These are phyloP conservation scores for Shargacucullia verbasci DNA, from an alignment of 2,888 invertebrate genomes.

Conservation along the genomic window DNA sequence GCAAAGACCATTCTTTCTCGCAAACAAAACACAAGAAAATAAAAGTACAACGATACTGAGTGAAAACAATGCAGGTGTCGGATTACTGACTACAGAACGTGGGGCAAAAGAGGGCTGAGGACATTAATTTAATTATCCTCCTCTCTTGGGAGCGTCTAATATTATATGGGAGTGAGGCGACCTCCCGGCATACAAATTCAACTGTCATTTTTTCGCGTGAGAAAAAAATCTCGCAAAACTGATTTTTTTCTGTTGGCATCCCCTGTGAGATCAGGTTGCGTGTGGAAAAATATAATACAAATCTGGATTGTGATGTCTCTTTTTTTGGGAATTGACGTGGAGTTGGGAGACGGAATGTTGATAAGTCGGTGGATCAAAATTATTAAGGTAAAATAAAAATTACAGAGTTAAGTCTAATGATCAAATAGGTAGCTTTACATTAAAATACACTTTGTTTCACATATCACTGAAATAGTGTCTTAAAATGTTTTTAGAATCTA, in stretches of 20 bases:
- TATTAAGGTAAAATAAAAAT: too few relatives aligned
- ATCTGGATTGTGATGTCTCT: constrained; percentile 73
- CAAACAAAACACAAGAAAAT: constrained; percentile 63
- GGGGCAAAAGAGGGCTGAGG: constrained; percentile 81
- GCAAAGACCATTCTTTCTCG: constrained; percentile 33
- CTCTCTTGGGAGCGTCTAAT: constrained; percentile 85
- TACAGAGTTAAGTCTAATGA: neutral
- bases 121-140: constrained; percentile 87
- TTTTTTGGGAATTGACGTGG: constrained; percentile 50
- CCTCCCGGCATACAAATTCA: constrained; percentile 80
- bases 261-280: constrained; percentile 84
- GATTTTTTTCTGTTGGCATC: constrained; percentile 79
- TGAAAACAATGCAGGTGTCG: constrained; percentile 87
- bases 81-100: constrained; percentile 81
- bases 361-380: constrained; percentile 4
- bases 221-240: constrained; percentile 86
- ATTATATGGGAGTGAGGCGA: constrained; percentile 82
- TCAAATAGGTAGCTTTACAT: too few relatives aligned
- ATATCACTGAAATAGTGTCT: too few relatives aligned
- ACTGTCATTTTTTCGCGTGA: constrained; percentile 88
- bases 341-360: constrained; percentile 8
- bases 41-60: constrained; percentile 65
- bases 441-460: too few relatives aligned
- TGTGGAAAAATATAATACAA: constrained; percentile 78
- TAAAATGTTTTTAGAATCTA: too few relatives aligned